Percentiles rank a stretch among this genome's conserved stretches.
phyloP scores from a whole-genome alignment of 2,797 vertebrate species.

The Graptemys geographica region DNA sequence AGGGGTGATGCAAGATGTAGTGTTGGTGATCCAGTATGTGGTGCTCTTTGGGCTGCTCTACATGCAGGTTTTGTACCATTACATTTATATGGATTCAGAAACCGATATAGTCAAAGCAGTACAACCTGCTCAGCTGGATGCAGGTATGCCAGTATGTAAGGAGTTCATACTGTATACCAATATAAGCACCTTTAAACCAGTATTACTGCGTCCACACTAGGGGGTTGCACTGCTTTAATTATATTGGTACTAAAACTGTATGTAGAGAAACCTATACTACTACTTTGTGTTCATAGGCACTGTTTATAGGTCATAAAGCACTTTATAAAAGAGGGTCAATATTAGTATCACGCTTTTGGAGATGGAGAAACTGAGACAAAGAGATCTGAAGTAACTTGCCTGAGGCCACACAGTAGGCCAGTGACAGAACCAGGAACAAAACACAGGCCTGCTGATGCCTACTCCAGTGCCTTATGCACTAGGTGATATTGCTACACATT shows the following conservation, averaged over 20 bases:
- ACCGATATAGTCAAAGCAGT: background rate
- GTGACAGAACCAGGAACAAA: background rate
- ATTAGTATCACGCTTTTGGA: background rate
- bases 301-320: accelerated
- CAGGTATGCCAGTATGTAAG: background rate
- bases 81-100: background rate
- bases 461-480: background rate
- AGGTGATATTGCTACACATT: background rate
- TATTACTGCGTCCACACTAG: background rate
- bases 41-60: background rate
- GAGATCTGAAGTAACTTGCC: background rate
- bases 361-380: background rate
- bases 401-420: background rate
- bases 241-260: background rate
- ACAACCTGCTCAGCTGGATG: background rate
- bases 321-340: background rate
- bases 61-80: background rate
- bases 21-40: accelerated
- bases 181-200: background rate
- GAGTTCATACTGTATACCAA: background rate
- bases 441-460: background rate
- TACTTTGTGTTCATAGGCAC: background rate
- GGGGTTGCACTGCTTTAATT: accelerated
- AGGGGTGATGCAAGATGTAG: background rate
- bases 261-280: background rate